These are phyloP conservation scores for Drosophila takahashii DNA, from an alignment of 1,140 invertebrate genomes.

Conservation along the genomic window DNA sequence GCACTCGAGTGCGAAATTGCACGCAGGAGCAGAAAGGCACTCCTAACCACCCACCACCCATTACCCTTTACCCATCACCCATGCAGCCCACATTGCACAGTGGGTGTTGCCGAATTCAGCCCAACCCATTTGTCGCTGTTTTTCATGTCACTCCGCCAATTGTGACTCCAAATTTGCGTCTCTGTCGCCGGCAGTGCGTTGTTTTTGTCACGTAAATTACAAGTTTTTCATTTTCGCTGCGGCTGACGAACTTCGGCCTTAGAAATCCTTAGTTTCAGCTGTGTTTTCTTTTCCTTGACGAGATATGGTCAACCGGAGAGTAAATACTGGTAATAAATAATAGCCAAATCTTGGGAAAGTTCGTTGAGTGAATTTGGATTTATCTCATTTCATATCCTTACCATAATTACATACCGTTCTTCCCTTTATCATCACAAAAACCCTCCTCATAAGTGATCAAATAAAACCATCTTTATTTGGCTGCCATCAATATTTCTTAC, in stretches of 20 bases:
- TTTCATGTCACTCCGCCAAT: slow-evolving; percentile 56
- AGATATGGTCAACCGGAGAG: slow-evolving; percentile 20
- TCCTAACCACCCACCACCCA: not conserved
- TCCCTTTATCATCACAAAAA: not conserved
- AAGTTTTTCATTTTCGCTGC: slow-evolving; percentile 68
- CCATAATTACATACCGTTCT: not conserved
- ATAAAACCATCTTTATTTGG: slow-evolving; percentile 71
- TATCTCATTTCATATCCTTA: too few relatives aligned
- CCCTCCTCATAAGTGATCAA: slow-evolving; percentile 19
- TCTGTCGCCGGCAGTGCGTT: slow-evolving; percentile 40
- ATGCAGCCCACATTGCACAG: slow-evolving; percentile 20
- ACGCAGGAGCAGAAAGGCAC: slow-evolving; percentile 56
- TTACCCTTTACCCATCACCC: not conserved
- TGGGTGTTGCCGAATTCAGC: slow-evolving; percentile 57
- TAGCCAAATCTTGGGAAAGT: slow-evolving; percentile 1
- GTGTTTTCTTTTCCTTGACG: slow-evolving; percentile 28
- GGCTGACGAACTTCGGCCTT: slow-evolving; percentile 10
- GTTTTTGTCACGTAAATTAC: slow-evolving; percentile 79
- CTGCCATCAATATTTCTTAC: slow-evolving; percentile 37
- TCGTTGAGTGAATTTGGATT: too few relatives aligned
- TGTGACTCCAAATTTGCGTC: slow-evolving; percentile 10
- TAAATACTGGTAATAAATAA: slow-evolving; percentile 4
- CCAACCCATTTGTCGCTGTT: slow-evolving; percentile 65
- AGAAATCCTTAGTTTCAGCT: not conserved
- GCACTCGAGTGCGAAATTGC: slow-evolving; percentile 77